A percentile compares a stretch with the other conserved stretches of the same genome.
Evolutionary conservation across 2,113 vertebrate genomes (phyloP).

Genomic region (Phocoena phocoena): DNA sequence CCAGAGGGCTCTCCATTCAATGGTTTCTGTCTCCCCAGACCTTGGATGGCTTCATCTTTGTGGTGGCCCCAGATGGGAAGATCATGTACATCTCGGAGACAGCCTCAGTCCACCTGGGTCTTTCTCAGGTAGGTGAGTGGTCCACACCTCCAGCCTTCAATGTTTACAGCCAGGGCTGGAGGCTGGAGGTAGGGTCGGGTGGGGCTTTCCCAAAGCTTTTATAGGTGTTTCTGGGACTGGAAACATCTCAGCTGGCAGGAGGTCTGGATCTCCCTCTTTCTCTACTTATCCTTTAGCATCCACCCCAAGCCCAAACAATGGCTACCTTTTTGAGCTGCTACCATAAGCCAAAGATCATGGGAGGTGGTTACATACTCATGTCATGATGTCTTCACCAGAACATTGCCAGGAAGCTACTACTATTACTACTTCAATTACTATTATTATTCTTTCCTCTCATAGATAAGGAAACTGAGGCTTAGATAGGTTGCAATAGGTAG

Average conservation of each 20-base stretch:
- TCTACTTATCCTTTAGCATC: neutral
- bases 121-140: slow-evolving; percentile 92
- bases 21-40: slow-evolving; percentile 86
- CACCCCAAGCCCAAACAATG: neutral
- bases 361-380: neutral
- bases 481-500: neutral
- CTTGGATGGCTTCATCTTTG: slow-evolving; percentile 98
- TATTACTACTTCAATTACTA: neutral
- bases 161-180: slow-evolving; percentile 3
- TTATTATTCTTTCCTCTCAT: neutral
- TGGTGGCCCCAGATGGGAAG: slow-evolving; percentile 98
- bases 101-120: slow-evolving; percentile 96
- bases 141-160: slow-evolving; percentile 13
- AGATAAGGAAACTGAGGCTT: neutral
- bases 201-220: neutral
- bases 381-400: neutral
- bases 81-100: slow-evolving; percentile 99
- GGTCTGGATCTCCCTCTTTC: neutral
- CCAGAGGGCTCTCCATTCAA: neutral
- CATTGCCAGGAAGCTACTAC: neutral
- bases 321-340: neutral
- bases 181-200: neutral
- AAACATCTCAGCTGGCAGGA: neutral
- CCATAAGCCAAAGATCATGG: neutral
- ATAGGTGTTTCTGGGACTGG: neutral